Conservation (phyloP, 2,113 vertebrate species). For the Poeciliopsis prolifica region DNA sequence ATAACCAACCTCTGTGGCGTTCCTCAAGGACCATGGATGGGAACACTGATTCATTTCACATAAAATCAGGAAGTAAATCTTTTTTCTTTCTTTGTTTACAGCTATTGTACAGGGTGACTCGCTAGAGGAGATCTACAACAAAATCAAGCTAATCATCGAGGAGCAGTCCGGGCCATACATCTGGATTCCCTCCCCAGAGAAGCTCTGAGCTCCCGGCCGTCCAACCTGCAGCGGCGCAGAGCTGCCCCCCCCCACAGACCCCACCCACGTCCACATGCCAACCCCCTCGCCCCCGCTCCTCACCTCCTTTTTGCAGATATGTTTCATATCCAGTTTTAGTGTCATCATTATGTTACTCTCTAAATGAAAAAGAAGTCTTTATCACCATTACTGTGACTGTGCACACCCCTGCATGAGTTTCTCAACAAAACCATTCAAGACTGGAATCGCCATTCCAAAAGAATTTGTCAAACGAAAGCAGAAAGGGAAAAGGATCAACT, state of each 20-base stretch:
- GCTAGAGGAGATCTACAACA: constrained; percentile 99
- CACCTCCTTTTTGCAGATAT: constrained; percentile 93
- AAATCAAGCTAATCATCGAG: constrained; percentile 99
- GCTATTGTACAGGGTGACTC: constrained; percentile 99
- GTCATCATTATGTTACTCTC: constrained; percentile 95
- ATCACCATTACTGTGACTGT: constrained; percentile 94
- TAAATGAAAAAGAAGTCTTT: constrained; percentile 91
- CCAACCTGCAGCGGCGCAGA: constrained; percentile 64
- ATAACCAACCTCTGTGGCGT: no score
- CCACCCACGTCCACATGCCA: constrained; percentile 77
- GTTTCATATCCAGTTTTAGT: constrained; percentile 98
- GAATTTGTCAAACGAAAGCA: constrained; percentile 76
- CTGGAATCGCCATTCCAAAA: constrained; percentile 83
- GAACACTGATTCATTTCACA: no score
- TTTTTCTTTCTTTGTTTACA: constrained; percentile 61
- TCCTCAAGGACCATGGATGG: no score
- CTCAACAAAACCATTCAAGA: constrained; percentile 88
- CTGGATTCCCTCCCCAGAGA: constrained; percentile 98
- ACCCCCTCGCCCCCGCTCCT: constrained; percentile 79
- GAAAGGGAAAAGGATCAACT: constrained; percentile 69
- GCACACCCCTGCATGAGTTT: constrained; percentile 97
- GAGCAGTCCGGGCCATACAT: constrained; percentile 99
- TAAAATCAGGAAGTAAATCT: no score
- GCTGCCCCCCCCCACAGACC: constrained; percentile 81
- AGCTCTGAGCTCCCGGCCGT: constrained; percentile 90